Evolutionary conservation across 2,113 vertebrate genomes (phyloP).

Genomic region (Ptychochromis oligacanthus): DNA sequence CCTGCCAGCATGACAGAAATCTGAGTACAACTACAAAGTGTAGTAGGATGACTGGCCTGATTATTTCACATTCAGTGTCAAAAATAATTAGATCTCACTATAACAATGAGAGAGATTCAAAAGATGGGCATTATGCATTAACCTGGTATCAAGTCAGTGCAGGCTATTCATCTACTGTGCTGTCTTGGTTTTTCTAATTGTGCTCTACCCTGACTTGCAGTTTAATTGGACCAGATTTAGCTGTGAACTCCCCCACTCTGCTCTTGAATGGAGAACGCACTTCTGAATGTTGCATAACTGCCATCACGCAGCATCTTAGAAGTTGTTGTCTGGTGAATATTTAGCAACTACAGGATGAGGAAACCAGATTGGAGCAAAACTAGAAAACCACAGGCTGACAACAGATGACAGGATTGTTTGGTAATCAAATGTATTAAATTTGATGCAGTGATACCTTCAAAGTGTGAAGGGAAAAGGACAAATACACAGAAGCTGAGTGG

Average conservation of each 20-base stretch:
- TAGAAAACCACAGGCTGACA: neutral
- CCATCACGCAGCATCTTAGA: conserved; percentile 27
- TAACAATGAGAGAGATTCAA: neutral
- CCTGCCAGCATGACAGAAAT: conserved; percentile 35
- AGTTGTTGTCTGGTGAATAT: conserved; percentile 24
- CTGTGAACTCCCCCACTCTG: conserved; percentile 14
- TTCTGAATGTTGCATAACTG: conserved; percentile 56
- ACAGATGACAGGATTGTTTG: neutral
- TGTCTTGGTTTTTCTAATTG: conserved; percentile 1
- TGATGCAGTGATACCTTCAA: neutral
- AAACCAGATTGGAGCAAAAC: neutral
- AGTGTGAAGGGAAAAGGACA: neutral
- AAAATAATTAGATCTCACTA: conserved; percentile 26
- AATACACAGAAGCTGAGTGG: neutral
- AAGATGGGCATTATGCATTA: neutral
- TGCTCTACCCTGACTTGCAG: neutral
- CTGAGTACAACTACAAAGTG: conserved; percentile 8
- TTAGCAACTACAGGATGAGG: conserved; percentile 1
- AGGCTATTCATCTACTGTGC: neutral
- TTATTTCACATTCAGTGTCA: conserved; percentile 34
- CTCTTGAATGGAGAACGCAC: conserved; percentile 37
- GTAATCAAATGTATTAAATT: fast-evolving
- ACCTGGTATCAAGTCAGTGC: neutral
- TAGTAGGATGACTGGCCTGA: conserved; percentile 9
- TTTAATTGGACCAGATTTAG: conserved; percentile 15